Percentiles rank a stretch among this genome's conserved stretches.
Conservation (phyloP, 2,113 vertebrate genomes). For the Propithecus coquereli region DNA sequence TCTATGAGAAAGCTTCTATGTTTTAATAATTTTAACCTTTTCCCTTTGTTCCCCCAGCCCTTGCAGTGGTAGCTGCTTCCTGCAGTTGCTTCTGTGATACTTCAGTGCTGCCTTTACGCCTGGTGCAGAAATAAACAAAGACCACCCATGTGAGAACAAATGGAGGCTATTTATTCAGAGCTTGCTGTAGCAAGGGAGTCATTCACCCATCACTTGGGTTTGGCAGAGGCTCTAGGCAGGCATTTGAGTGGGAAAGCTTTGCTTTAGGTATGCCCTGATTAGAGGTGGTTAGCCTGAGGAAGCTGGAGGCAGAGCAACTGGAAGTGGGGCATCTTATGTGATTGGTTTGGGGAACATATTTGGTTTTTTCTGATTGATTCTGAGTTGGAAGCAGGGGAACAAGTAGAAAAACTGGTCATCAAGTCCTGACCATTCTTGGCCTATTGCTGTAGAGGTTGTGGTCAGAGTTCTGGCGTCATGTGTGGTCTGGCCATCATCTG, state of each 20-base stretch:
- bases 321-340: background rate
- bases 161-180: background rate
- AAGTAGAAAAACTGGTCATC: background rate
- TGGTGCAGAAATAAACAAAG: background rate
- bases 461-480: background rate
- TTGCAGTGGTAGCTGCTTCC: background rate
- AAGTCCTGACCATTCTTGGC: background rate
- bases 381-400: background rate
- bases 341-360: background rate
- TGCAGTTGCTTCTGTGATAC: background rate
- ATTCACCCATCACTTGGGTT: background rate
- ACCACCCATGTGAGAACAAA: background rate
- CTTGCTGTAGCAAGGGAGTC: background rate
- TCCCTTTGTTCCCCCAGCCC: background rate
- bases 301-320: background rate
- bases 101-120: background rate
- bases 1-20: background rate
- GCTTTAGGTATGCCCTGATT: background rate
- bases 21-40: background rate
- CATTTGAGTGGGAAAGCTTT: background rate
- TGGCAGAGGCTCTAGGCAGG: background rate
- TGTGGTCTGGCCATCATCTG: background rate
- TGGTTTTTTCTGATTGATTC: background rate
- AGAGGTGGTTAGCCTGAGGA: background rate
- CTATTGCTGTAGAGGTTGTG: background rate